phyloP scores from a whole-genome alignment of 2,888 invertebrate species.

The Hermodice carunculata region DNA sequence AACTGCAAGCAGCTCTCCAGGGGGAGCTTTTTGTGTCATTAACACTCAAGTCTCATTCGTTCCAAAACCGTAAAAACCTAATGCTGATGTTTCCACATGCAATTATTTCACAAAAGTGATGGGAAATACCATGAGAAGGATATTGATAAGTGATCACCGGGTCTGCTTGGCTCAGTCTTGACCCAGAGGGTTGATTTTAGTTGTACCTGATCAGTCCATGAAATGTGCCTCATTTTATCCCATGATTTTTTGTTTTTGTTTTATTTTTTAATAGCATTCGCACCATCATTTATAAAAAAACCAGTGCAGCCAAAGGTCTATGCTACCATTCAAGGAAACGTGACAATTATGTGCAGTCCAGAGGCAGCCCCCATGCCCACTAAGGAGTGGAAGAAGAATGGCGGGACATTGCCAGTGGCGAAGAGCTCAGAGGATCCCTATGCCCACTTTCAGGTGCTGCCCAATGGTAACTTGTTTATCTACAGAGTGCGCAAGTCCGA shows the following conservation, averaged over 20 bases:
- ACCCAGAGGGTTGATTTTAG: no score
- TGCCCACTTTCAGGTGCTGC: conserved; percentile 36
- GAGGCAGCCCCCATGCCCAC: conserved; percentile 85
- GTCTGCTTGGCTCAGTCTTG: no score
- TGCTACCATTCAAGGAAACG: conserved; percentile 91
- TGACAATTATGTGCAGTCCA: conserved; percentile 90
- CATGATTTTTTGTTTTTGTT: no score
- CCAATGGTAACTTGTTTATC: conserved; percentile 76
- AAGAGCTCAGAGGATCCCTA: conserved; percentile 17
- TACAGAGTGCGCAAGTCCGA: conserved; percentile 81
- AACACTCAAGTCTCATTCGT: no score
- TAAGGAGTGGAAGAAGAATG: conserved; percentile 45
- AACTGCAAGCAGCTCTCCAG: no score
- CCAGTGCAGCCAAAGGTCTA: conserved; percentile 92
- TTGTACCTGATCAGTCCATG: no score
- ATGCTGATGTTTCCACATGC: no score
- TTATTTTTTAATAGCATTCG: conserved; percentile 68
- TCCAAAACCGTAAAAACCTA: no score
- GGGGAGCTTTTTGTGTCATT: no score
- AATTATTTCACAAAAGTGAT: no score
- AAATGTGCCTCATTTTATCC: background rate
- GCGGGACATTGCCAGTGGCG: conserved; percentile 21
- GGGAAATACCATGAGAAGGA: no score
- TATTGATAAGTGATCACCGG: no score
- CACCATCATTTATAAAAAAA: conserved; percentile 89